These are phyloP conservation scores for Sebastes kiyomatsui DNA, from an alignment of 2,797 vertebrate genomes.

Conservation along the genomic window DNA sequence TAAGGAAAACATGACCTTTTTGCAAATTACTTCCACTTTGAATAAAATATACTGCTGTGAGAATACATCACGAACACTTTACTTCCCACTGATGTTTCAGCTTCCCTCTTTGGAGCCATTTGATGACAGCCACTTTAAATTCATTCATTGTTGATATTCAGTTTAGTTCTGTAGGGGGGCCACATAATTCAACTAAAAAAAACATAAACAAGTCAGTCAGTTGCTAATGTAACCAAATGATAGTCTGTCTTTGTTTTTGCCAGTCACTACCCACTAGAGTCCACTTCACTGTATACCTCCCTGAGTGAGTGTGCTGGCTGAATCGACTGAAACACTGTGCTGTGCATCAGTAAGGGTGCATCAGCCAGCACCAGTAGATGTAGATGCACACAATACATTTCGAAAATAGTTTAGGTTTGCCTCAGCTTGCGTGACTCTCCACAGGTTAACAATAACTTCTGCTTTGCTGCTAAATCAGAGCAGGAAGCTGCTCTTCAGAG, in stretches of 20 bases:
- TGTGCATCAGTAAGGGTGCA: neutral
- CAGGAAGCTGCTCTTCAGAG: neutral
- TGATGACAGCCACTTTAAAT: constrained; percentile 35
- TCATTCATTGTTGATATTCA: constrained; percentile 26
- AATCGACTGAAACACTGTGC: neutral
- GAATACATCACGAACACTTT: constrained; percentile 32
- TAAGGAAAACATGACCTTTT: constrained; percentile 33
- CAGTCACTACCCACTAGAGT: neutral
- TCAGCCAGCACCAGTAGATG: neutral
- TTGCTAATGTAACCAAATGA: constrained; percentile 45
- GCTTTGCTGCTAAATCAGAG: neutral
- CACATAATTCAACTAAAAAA: neutral
- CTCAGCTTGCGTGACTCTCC: neutral
- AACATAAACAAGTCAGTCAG: constrained; percentile 24
- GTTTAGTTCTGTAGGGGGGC: constrained; percentile 5
- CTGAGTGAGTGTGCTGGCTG: constrained; percentile 18
- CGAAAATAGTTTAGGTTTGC: neutral
- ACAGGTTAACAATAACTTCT: neutral
- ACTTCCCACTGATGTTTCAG: neutral
- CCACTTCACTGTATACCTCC: constrained; percentile 7
- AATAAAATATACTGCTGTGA: constrained; percentile 42
- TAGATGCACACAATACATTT: neutral
- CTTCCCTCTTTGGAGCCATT: neutral
- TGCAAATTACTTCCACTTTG: constrained; percentile 20
- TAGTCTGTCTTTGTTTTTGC: constrained; percentile 1